phyloP scores from a whole-genome alignment of 1,140 invertebrate species.

The Saccostrea cuccullata region DNA sequence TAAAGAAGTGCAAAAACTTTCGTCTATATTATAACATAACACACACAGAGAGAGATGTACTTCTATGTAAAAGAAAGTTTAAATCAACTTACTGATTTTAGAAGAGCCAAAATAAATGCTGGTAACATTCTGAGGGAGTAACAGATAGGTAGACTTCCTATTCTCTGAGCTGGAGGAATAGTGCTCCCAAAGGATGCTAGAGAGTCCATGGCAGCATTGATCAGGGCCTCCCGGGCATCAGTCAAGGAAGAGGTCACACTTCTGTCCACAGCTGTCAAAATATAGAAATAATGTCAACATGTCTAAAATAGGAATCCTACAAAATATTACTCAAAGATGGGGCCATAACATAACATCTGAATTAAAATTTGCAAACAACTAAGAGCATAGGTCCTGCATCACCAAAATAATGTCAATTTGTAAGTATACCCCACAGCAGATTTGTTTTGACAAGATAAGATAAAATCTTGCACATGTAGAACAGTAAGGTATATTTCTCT shows the following conservation, averaged over 20 bases:
- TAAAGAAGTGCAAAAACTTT: too few species aligned
- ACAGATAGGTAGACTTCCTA: slow-evolving; percentile 86
- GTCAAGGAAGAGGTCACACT: slow-evolving; percentile 89
- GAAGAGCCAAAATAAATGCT: slow-evolving; percentile 91
- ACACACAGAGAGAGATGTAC: background rate
- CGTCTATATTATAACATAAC: too few species aligned
- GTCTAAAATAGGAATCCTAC: background rate
- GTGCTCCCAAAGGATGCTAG: slow-evolving; percentile 87
- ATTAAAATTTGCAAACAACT: too few species aligned
- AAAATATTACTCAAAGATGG: background rate
- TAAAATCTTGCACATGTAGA: too few species aligned
- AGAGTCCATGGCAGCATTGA: slow-evolving; percentile 96
- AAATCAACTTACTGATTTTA: slow-evolving; percentile 89
- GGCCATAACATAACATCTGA: too few species aligned
- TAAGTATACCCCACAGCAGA: too few species aligned
- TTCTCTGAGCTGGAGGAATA: slow-evolving; percentile 82
- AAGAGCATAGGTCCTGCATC: too few species aligned
- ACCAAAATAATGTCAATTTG: too few species aligned
- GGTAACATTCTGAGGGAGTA: slow-evolving; percentile 89
- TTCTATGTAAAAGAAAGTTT: background rate
- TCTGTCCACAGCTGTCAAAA: slow-evolving; percentile 90
- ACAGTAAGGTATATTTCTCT: too few species aligned
- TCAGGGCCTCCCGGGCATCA: slow-evolving; percentile 96
- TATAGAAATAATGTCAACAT: too few species aligned
- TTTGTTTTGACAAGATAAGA: too few species aligned